phyloP scores from a whole-genome alignment of 1,140 invertebrate genomes.

The Aphis gossypii region DNA sequence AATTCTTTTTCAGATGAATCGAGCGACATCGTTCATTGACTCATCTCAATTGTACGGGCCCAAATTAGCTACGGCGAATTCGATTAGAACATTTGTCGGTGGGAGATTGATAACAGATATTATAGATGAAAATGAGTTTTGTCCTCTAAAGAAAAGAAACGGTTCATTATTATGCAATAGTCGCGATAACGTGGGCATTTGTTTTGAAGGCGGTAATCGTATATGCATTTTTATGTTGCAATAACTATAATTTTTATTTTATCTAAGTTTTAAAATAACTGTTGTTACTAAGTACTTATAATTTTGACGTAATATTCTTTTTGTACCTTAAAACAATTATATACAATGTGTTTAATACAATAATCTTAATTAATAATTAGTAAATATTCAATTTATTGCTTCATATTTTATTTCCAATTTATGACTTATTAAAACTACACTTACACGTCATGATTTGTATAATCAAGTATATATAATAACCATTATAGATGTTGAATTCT shows the following conservation, averaged over 20 bases:
- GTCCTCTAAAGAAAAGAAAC: neutral
- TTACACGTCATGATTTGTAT: too few species aligned
- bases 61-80: neutral
- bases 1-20: neutral
- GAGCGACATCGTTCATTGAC: neutral
- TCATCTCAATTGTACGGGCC: neutral
- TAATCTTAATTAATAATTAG: neutral
- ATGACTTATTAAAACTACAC: too few species aligned
- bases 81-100: neutral
- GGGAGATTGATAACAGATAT: neutral
- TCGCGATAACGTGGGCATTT: neutral
- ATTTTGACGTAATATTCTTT: neutral
- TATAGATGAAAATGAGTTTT: neutral
- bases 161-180: neutral
- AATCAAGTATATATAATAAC: too few species aligned
- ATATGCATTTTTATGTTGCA: neutral
- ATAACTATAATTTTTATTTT: neutral
- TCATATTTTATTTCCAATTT: too few species aligned
- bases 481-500: too few species aligned
- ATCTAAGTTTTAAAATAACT: neutral
- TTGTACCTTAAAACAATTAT: neutral
- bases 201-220: slow-evolving; percentile 8
- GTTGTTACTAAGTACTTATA: neutral
- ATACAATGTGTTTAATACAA: neutral
- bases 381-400: neutral